Base-by-base conservation (phyloP, 2,113 vertebrate species). In the Hyperopisus bebe region DNA sequence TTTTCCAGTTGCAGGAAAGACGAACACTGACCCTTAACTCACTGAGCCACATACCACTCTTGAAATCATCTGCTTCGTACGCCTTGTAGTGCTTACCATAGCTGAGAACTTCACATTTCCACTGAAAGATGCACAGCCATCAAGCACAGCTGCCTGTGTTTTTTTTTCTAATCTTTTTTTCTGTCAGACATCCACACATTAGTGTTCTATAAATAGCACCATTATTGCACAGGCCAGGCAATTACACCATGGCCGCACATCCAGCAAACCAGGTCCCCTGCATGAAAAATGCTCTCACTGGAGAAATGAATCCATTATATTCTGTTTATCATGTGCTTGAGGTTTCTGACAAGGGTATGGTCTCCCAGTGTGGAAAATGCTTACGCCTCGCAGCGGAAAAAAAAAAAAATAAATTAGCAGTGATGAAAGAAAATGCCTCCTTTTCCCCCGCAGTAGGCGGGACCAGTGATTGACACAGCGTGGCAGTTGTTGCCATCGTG, bases 231-330 rank as follows among this genome's bases (percentile, higher is more conserved):
- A 19, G 13, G 48, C 39, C 55, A 48, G 27, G 48, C 50, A 80
- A 82, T 82, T 53, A 82, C 85, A 42, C 46, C 31, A 5, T 5
- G 21, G 31, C 62, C 42, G 27, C 21, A 87, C n/a, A 53, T 77
- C 58, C 51, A 48, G 9, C 19, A 24, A 42, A 42, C 47, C 21
- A 11, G 39, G 85, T 90, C 92, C 91, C 93, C 62, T 50, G 80
- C 90, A 86, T 83, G 90, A 89, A 94, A 5, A 91, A 39, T n/a
- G 91, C 35, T 11, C 42, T 5, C 35, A 66, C 11, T 17, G 53
- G 39, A 62, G 44, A 62, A 31, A 62, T n/a, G 47, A 50, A 86
- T 53, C 15, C 13, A 55, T 87, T 53, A 39, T 53, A 50, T 19
- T 27, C 85, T 53, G 27, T 50, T 51, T 27, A n/a, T 53, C 6